Base-by-base conservation (phyloP, 2,113 vertebrate species). In the Forbesichthys papilliferus region DNA sequence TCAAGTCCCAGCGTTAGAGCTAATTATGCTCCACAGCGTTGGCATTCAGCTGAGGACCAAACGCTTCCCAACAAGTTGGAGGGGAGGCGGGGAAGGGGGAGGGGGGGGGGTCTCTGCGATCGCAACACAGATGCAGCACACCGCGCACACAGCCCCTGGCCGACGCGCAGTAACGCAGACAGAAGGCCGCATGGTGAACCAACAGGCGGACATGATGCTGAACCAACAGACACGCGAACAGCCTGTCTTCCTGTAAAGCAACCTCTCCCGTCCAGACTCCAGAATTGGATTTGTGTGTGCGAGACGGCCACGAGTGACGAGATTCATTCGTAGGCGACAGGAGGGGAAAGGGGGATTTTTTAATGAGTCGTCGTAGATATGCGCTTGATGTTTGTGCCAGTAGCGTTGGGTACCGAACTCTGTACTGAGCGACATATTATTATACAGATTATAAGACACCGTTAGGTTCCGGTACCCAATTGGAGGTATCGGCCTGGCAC, bases 1-100 rank as follows among this genome's bases (percentile, higher is more conserved):
- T 84, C 83, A 86, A 86, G 85, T 86, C 69, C 79, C 72, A 78
- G 64, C 75, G 82, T 87, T 83, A 75, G 76, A 76, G 78, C 78
- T 87, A 77, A 87, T 87, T 77, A 78, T 70, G 69, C 80, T 66
- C 81, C 79, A 66, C 86, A 69, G 77, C 79, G 68, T 61, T 56
- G 84, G 60, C 82, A 68, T 67, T 79, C 71, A 10, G 46, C 70
- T 51, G 70, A 58, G 77, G 74, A 76, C 73, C 66, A 27, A 73
- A 80, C 77, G 56, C 68, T 74, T 71, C 77, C 16, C 65, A 64
- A 73, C 74, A 65, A 61, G 73, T 78, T 52, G 51, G 51, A 52
- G 11, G n/a, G 7, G 11, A 52, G 9, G 8, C n/a, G 1, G 8
- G 11, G 8, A 4, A 67, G 59, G 74, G 68, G 81, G 83, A 16